phyloP scores from a whole-genome alignment of 2,113 vertebrate genomes.

The Spea bombifrons region DNA sequence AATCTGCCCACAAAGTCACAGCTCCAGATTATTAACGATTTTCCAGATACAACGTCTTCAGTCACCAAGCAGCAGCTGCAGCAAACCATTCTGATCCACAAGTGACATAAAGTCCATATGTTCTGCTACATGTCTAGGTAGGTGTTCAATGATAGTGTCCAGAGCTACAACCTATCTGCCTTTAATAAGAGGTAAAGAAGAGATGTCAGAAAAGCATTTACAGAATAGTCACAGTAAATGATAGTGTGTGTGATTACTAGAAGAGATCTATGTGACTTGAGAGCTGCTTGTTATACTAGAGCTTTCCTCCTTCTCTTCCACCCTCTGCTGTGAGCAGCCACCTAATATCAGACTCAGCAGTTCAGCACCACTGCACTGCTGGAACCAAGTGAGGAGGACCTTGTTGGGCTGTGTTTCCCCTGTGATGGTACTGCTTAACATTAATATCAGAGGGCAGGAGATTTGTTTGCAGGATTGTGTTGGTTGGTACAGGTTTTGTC shows the following conservation, averaged over 20 bases:
- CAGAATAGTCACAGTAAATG: slow-evolving; percentile 10
- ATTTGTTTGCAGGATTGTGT: too few relatives aligned
- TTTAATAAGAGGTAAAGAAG: not conserved
- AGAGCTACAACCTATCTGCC: slow-evolving; percentile 3
- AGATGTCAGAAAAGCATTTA: not conserved
- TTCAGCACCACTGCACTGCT: not conserved
- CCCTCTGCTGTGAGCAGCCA: not conserved
- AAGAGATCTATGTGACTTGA: slow-evolving; percentile 9
- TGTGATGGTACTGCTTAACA: too few relatives aligned
- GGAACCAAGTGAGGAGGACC: too few relatives aligned
- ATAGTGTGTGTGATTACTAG: not conserved
- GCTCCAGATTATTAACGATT: slow-evolving; percentile 12
- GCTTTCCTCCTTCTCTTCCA: not conserved
- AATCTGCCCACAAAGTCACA: not conserved
- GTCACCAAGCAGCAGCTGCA: slow-evolving; percentile 18
- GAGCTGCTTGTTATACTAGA: slow-evolving; percentile 10
- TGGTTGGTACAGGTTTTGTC: too few relatives aligned
- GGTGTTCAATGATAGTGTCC: not conserved
- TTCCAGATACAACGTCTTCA: slow-evolving; percentile 34
- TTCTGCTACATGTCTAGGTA: slow-evolving; percentile 1
- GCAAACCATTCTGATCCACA: slow-evolving; percentile 32
- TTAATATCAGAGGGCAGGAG: too few relatives aligned
- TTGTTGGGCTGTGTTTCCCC: too few relatives aligned
- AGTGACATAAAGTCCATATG: slow-evolving; percentile 39
- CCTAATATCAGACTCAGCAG: slow-evolving; percentile 12